phyloP scores from a whole-genome alignment of 2,113 vertebrate species.

The Hemiprocne comata region DNA sequence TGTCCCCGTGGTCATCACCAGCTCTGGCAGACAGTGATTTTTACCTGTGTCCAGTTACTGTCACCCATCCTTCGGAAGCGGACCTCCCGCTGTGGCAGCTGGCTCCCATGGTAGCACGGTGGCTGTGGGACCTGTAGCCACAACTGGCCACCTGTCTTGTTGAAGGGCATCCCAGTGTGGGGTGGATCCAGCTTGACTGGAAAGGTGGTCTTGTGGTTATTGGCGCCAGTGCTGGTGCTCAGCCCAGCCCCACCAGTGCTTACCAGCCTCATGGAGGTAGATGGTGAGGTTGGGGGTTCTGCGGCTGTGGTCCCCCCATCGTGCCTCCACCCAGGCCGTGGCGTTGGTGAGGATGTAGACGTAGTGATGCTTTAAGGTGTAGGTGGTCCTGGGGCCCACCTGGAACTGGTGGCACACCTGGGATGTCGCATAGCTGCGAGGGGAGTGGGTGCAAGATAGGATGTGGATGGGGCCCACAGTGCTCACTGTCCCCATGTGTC shows the following conservation, averaged over 20 bases:
- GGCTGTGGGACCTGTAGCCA: neutral
- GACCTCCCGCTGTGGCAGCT: neutral
- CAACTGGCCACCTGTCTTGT: neutral
- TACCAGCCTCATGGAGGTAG: constrained; percentile 38
- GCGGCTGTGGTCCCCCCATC: neutral
- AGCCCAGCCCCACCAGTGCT: neutral
- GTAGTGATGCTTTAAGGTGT: fast-evolving
- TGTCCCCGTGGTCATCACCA: fast-evolving
- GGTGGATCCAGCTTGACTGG: constrained; percentile 58
- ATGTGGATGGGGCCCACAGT: no score
- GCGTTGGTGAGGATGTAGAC: neutral
- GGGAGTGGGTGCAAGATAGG: fast-evolving
- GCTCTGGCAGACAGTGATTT: fast-evolving
- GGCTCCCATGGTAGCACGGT: fast-evolving
- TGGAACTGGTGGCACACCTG: fast-evolving
- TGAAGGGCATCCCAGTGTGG: fast-evolving
- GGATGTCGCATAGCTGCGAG: neutral
- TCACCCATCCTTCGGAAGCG: neutral
- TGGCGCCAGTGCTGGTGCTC: fast-evolving
- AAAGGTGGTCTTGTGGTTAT: neutral
- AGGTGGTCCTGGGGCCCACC: fast-evolving
- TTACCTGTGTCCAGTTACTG: neutral
- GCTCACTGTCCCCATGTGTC: neutral
- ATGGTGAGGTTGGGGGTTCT: constrained; percentile 36
- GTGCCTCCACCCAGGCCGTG: constrained; percentile 69